These are phyloP conservation scores for Streblospio benedicti DNA, from an alignment of 1,140 invertebrate genomes.

Conservation along the genomic window DNA sequence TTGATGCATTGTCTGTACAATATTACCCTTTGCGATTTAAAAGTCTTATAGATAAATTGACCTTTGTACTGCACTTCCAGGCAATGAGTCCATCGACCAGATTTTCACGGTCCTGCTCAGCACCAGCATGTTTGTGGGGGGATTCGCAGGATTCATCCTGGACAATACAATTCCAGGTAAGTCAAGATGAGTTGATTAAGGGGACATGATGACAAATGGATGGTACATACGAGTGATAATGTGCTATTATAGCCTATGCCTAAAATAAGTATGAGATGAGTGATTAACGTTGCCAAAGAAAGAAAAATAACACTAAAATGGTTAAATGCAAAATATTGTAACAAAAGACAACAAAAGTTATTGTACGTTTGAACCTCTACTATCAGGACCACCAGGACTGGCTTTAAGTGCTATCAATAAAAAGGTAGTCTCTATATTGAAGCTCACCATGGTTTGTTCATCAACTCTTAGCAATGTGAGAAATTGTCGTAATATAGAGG, in stretches of 20 bases:
- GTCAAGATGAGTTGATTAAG: no score
- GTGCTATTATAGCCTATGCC: background rate
- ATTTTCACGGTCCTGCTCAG: slow-evolving; percentile 30
- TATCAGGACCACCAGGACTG: no score
- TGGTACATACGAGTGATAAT: background rate
- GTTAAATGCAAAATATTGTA: background rate
- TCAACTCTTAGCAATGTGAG: no score
- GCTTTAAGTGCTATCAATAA: no score
- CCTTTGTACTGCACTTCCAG: slow-evolving; percentile 13
- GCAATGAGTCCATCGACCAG: slow-evolving; percentile 26
- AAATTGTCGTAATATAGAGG: background rate
- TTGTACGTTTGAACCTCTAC: no score
- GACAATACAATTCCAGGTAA: slow-evolving; percentile 40
- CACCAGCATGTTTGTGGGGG: slow-evolving; percentile 39
- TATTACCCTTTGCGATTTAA: no score
- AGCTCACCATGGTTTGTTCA: no score
- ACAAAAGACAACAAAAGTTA: background rate
- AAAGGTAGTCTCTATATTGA: no score
- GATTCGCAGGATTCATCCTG: slow-evolving; percentile 32
- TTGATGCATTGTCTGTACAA: no score
- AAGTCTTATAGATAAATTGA: no score
- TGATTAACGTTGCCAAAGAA: background rate
- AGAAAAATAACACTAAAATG: background rate
- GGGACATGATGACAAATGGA: no score
- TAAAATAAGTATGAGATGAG: background rate